Percentiles rank a stretch among this genome's conserved stretches.
phyloP scores from a whole-genome alignment of 2,797 vertebrate genomes.

The Carduelis carduelis region DNA sequence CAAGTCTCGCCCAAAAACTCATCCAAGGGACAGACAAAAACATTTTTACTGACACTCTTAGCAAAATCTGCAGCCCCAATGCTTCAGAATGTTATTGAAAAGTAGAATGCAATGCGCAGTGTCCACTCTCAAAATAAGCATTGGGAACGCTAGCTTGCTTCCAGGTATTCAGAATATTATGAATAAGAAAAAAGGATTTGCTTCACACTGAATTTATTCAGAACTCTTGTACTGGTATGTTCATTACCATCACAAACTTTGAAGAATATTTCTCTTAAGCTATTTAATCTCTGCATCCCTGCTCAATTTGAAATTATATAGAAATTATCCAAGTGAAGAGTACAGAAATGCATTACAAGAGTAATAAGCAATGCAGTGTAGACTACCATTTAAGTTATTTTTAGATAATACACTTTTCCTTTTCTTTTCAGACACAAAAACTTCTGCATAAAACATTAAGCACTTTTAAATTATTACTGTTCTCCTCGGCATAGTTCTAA shows the following conservation, averaged over 20 bases:
- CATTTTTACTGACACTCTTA: background rate
- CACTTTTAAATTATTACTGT: background rate
- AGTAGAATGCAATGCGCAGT: background rate
- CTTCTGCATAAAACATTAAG: background rate
- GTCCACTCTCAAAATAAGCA: background rate
- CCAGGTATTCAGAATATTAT: background rate
- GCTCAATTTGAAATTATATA: background rate
- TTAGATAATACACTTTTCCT: background rate
- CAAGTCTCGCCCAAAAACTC: background rate
- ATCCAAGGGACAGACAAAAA: background rate
- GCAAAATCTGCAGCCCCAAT: background rate
- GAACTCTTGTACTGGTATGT: background rate
- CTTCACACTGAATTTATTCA: background rate
- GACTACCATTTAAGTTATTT: background rate
- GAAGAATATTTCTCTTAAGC: background rate
- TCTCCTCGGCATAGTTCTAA: background rate
- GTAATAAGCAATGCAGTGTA: background rate
- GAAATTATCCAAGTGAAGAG: background rate
- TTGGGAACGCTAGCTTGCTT: background rate
- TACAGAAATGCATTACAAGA: background rate
- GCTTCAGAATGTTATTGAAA: background rate
- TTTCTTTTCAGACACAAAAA: background rate
- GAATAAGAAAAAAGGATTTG: background rate
- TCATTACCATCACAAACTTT: background rate
- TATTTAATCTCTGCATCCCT: background rate